Evolutionary conservation across 1,140 invertebrate species (phyloP).

Genomic region (Drosophila nikananu): DNA sequence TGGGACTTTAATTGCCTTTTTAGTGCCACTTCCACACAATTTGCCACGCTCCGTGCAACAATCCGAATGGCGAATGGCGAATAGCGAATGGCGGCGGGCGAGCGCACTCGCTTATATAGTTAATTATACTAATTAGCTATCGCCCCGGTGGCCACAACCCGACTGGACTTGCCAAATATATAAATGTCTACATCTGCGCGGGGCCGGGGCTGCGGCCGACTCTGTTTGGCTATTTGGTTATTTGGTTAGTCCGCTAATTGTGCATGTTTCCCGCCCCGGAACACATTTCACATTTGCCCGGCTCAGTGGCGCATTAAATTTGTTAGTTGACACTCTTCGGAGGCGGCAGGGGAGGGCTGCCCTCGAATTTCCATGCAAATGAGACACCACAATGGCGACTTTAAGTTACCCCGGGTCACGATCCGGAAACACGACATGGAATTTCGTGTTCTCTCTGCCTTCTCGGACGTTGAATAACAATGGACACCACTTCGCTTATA

Average conservation of each 20-base stretch:
- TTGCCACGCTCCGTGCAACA: conserved; percentile 80
- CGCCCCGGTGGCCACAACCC: conserved; percentile 50
- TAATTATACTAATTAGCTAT: conserved; percentile 84
- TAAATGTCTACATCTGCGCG: conserved; percentile 59
- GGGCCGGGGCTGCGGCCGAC: conserved; percentile 18
- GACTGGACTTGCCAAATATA: conserved; percentile 58
- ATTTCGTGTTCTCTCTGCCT: conserved; percentile 27
- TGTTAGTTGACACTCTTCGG: conserved; percentile 60
- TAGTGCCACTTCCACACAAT: conserved; percentile 83
- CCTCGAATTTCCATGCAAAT: conserved; percentile 56
- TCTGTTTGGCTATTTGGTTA: conserved; percentile 27
- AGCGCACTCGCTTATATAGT: conserved; percentile 71
- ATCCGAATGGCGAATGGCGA: conserved; percentile 76
- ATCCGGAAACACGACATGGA: conserved; percentile 41
- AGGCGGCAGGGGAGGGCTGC: conserved; percentile 4
- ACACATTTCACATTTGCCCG: conserved; percentile 47
- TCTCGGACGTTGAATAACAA: conserved; percentile 25
- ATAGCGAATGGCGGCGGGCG: conserved; percentile 45
- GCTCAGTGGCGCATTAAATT: conserved; percentile 59
- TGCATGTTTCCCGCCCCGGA: conserved; percentile 50
- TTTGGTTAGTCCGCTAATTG: conserved; percentile 52
- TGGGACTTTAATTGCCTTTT: conserved; percentile 83
- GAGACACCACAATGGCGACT: conserved; percentile 40
- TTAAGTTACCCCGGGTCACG: conserved; percentile 47
- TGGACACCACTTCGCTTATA: conserved; percentile 20